Evolutionary conservation across 2,888 invertebrate genomes (phyloP), one percentile per base, ranked within the genome.

Genomic region (Biston stratarius): DNA sequence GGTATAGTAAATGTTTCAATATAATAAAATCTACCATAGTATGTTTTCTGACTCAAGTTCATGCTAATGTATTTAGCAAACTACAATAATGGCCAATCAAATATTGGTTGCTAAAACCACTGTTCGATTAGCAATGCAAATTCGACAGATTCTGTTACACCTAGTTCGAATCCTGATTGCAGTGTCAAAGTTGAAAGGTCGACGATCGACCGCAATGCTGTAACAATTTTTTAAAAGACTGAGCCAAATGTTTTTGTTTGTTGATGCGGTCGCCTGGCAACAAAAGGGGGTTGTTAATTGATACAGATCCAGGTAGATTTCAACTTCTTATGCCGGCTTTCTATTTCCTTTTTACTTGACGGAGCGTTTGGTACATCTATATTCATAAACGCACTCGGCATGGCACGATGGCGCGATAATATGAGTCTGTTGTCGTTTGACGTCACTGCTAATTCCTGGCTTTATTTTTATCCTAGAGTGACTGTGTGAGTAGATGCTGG

Each of bases 161-260:
- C 61, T 61, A 61, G 48, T 58, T 53, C 44, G 44, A 5, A 55
- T 61, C 60, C 52, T 66, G 53, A 40, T 64, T 55, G 14, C 49
- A 63, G 40, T 61, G 64, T 59, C 24, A 12, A 69, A 64, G 63
- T 52, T 61, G 56, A 70, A 69, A 74, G 81, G 74, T 81, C 78
- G 74, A 38, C 61, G 80, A 77, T 75, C 67, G 59, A 34, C 51
- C 81, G 73, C 45, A 34, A 15, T 67, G 49, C 69, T 69, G 72
- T n/a, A 62, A 70, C 57, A 79, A 72, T 65, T 69, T 76, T 74
- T 61, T 66, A 70, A 75, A 75, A 76, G 78, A 78, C 73, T 38
- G 14, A 68, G 52, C 69, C 74, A 78, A 80, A 81, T 83, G 80
- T 84, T 83, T 83, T 79, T 82, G 79, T 84, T 84, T 84, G 40